These are phyloP conservation scores for Nemurella pictetii DNA, from an alignment of 2,888 invertebrate genomes.

Conservation along the genomic window DNA sequence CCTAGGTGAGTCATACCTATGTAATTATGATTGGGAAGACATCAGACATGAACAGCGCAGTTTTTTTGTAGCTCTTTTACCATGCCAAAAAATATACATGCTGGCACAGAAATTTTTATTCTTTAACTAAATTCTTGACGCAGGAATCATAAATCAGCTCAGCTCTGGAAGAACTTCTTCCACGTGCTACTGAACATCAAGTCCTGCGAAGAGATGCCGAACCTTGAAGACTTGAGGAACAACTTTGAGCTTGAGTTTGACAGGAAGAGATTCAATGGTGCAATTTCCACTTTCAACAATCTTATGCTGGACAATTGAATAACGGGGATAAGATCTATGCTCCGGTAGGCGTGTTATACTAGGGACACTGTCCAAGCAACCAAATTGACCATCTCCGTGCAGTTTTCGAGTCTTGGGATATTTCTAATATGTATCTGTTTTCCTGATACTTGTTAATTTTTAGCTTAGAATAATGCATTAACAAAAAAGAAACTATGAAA, in stretches of 20 bases:
- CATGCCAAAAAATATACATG: too few species aligned
- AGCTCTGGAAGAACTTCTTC: slow-evolving; percentile 81
- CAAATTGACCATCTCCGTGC: too few species aligned
- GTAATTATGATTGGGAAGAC: background rate
- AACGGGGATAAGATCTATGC: too few species aligned
- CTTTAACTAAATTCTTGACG: slow-evolving; percentile 44
- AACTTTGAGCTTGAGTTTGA: slow-evolving; percentile 30
- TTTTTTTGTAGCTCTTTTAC: too few species aligned
- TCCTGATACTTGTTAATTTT: too few species aligned
- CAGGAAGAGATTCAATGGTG: background rate
- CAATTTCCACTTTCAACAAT: background rate
- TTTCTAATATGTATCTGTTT: too few species aligned
- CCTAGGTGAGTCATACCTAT: slow-evolving; percentile 59
- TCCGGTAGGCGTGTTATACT: too few species aligned
- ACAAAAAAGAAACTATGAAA: too few species aligned
- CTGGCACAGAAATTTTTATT: background rate
- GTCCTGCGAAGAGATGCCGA: slow-evolving; percentile 74
- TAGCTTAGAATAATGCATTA: too few species aligned
- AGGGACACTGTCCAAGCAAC: too few species aligned
- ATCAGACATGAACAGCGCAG: background rate
- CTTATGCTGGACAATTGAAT: background rate
- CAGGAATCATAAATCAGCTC: slow-evolving; percentile 67
- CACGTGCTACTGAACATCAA: slow-evolving; percentile 78
- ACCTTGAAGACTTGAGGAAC: slow-evolving; percentile 56
- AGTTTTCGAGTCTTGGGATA: too few species aligned